Evolutionary conservation across 2,888 invertebrate species (phyloP).

Genomic region (Bombylius discolor): DNA sequence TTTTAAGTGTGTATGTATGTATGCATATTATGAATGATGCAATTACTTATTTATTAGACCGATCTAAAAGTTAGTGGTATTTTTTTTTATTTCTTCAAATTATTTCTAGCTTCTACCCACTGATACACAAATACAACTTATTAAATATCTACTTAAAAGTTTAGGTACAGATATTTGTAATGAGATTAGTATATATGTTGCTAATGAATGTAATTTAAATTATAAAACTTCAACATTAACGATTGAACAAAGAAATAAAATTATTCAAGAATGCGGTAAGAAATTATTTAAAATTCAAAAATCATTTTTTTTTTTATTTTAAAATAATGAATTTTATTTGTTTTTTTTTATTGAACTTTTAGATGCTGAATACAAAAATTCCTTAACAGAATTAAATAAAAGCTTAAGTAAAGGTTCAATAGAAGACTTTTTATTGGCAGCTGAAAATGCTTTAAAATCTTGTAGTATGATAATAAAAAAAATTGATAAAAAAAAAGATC

Average conservation of each 20-base stretch:
- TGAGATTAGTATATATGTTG: constrained; percentile 64
- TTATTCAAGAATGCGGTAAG: constrained; percentile 46
- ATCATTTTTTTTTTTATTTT: neutral
- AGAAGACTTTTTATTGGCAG: constrained; percentile 65
- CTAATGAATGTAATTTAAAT: constrained; percentile 56
- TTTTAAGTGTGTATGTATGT: neutral
- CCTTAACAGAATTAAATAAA: constrained; percentile 54
- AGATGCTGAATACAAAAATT: constrained; percentile 53
- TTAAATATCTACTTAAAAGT: constrained; percentile 74
- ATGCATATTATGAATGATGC: too few species aligned
- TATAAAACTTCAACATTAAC: constrained; percentile 43
- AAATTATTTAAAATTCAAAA: neutral
- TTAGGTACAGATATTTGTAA: constrained; percentile 70
- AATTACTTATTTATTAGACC: too few species aligned
- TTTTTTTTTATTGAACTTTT: constrained; percentile 18
- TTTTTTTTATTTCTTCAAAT: neutral
- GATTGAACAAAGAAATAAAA: constrained; percentile 55
- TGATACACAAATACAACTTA: constrained; percentile 52
- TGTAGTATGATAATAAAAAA: constrained; percentile 76
- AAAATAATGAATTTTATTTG: neutral
- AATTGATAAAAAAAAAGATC: constrained; percentile 78
- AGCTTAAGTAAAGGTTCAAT: constrained; percentile 53
- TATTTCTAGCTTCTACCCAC: constrained; percentile 40
- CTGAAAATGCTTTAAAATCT: constrained; percentile 55
- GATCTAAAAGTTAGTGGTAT: too few species aligned